phyloP scores from a whole-genome alignment of 2,888 invertebrate genomes.

The Eledone cirrhosa region DNA sequence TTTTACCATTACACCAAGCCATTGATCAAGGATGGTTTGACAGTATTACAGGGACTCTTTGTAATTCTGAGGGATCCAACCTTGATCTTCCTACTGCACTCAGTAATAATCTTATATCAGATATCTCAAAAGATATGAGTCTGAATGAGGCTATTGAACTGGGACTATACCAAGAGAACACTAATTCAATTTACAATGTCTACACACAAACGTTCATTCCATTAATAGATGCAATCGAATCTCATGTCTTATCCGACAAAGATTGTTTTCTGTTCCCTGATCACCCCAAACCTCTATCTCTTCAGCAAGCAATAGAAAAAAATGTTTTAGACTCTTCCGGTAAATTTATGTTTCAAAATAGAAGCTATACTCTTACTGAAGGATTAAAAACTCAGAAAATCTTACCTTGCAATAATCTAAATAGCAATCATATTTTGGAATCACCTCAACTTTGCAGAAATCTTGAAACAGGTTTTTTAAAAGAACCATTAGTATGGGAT shows the following conservation, averaged over 20 bases:
- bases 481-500: slow-evolving; percentile 15
- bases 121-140: slow-evolving; percentile 40
- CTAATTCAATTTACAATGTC: slow-evolving; percentile 36
- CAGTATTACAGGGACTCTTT: slow-evolving; percentile 44
- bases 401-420: slow-evolving; percentile 1
- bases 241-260: background rate
- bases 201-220: slow-evolving; percentile 46
- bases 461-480: background rate
- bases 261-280: background rate
- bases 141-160: slow-evolving; percentile 38
- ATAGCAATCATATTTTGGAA: background rate
- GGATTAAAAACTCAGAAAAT: slow-evolving; percentile 8
- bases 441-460: background rate
- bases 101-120: slow-evolving; percentile 37
- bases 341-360: background rate
- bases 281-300: background rate
- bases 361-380: slow-evolving; percentile 4
- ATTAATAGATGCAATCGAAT: slow-evolving; percentile 51
- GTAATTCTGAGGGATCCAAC: slow-evolving; percentile 36
- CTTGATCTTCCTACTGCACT: slow-evolving; percentile 39
- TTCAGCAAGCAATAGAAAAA: slow-evolving; percentile 6
- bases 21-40: slow-evolving; percentile 47
- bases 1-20: slow-evolving; percentile 47
- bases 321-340: slow-evolving; percentile 15
- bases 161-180: slow-evolving; percentile 29